Base-by-base conservation (phyloP, 2,113 vertebrate species). In the Cygnus buccinator region DNA sequence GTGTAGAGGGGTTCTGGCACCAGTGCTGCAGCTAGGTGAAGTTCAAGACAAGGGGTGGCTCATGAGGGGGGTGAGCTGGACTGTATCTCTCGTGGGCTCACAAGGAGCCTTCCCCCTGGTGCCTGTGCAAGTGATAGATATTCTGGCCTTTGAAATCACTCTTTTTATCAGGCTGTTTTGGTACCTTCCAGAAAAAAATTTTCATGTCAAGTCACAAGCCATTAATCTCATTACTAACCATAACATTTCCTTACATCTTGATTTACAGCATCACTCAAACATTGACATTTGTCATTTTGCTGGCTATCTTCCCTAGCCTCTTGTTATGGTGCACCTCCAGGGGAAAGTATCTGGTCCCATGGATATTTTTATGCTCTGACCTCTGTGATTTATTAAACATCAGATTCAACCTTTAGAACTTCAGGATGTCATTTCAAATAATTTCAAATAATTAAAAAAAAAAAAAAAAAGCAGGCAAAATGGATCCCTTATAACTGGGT, bases 171-270 rank as follows among this genome's bases (percentile, higher is more conserved):
- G 11, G 11, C 8, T 11, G 50, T 58, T 90, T 65, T 41, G 43
- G 46, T 86, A 77, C 75, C 59, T 87, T 88, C 95, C 90, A 93
- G 72, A 78, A 87, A 92, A 95, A 83, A 95, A 95, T 96, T 95
- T 88, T 68, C 83, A 84, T 72, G 83, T 54, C 62, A 87, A 89
- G 46, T 86, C 73, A 61, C 46, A 50, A 95, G 62, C 74, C 52
- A 75, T 96, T 92, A 93, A 92, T 95, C 93, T 93, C 5, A 1
- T 0, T 0, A 25, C 48, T 89, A 96, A 92, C 48, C 79, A 65
- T 87, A 95, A 82, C 71, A 85, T 87, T 95, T 91, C 74, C 58
- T 76, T 93, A 71, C 44, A 87, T 21, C 15, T 52, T 62, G 74
- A 65, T 89, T 95, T 91, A 85, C 71, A 83, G 44, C 26, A 10